These are phyloP conservation scores for Eutrigla gurnardus DNA, from an alignment of 2,797 vertebrate species.

Conservation along the genomic window DNA sequence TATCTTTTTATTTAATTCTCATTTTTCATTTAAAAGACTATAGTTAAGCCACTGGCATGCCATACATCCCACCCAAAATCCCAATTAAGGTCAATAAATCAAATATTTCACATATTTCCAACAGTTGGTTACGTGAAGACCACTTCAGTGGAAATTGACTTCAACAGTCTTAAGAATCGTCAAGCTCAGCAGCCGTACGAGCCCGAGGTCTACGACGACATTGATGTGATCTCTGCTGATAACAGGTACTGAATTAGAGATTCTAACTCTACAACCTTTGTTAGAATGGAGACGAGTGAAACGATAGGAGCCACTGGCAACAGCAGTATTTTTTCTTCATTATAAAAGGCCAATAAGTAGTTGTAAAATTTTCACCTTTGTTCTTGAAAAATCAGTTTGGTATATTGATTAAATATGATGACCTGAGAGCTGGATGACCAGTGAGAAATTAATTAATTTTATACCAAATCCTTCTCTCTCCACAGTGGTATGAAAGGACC, in stretches of 20 bases:
- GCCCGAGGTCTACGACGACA: constrained; percentile 93
- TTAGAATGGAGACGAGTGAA: constrained; percentile 3
- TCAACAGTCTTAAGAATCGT: constrained; percentile 85
- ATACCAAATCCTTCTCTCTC: constrained; percentile 43
- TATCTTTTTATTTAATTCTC: neutral
- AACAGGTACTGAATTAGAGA: constrained; percentile 60
- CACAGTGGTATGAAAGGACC: constrained; percentile 78
- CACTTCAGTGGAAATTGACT: constrained; percentile 89
- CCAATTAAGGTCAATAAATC: neutral
- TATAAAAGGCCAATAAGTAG: neutral
- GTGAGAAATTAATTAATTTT: neutral
- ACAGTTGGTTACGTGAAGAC: constrained; percentile 96
- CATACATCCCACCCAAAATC: neutral
- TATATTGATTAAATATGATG: neutral
- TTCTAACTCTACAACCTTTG: neutral
- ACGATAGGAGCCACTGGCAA: neutral
- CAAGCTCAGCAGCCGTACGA: constrained; percentile 65
- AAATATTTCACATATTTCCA: constrained; percentile 12
- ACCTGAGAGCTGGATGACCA: no score
- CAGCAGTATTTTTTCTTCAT: neutral
- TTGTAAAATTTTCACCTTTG: neutral
- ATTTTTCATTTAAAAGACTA: neutral
- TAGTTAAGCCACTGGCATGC: neutral
- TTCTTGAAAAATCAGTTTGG: neutral
- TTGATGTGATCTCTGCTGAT: constrained; percentile 78